phyloP scores from a whole-genome alignment of 2,888 invertebrate genomes.

The Melanargia galathea region DNA sequence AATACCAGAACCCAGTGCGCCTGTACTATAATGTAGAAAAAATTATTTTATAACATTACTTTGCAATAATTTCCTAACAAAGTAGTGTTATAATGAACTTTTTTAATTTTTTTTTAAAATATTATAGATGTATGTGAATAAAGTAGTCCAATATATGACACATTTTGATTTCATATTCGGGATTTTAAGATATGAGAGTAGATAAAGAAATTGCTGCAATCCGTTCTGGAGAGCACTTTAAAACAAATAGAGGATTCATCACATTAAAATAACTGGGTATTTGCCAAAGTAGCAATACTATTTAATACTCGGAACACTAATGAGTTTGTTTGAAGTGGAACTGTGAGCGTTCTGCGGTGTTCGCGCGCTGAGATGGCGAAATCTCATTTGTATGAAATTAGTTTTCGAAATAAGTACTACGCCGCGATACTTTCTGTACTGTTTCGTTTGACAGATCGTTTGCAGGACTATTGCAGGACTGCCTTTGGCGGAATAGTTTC shows the following conservation, averaged over 20 bases:
- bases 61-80: no score
- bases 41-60: no score
- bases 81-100: no score
- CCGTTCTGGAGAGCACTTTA: constrained; percentile 11
- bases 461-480: no score
- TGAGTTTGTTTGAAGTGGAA: constrained; percentile 47
- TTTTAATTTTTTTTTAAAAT: no score
- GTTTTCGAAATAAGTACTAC: constrained; percentile 43
- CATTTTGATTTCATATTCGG: no score
- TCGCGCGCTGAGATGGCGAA: constrained; percentile 39
- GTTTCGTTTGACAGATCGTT: constrained; percentile 30
- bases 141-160: no score
- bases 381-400: constrained; percentile 46
- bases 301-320: constrained; percentile 45
- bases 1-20: no score
- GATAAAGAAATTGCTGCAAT: constrained; percentile 25
- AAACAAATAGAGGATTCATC: constrained; percentile 30
- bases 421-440: constrained; percentile 32
- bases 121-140: no score
- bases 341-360: constrained; percentile 39
- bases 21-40: no score
- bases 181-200: no score
- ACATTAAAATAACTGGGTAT: constrained; percentile 35
- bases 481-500: no score
- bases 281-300: constrained; percentile 37